A percentile compares a stretch with the other conserved stretches of the same genome.
These are phyloP conservation scores for Pygoscelis adeliae DNA, from an alignment of 2,113 vertebrate species.

Conservation along the genomic window DNA sequence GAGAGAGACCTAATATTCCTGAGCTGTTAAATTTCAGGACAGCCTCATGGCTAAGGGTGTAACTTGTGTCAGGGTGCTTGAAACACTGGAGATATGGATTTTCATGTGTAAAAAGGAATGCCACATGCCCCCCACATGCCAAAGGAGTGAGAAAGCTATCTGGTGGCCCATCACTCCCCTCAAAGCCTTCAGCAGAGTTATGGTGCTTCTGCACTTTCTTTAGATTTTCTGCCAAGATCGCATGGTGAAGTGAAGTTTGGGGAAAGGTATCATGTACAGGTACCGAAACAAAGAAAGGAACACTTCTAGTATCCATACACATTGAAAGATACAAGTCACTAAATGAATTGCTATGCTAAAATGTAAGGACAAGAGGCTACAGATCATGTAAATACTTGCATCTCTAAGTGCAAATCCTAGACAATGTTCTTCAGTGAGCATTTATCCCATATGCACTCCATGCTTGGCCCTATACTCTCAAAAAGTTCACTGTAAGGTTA, in stretches of 20 bases:
- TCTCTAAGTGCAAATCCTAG: not conserved
- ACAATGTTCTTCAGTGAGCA: rapidly evolving
- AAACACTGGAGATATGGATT: not conserved
- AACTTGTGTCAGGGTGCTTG: not conserved
- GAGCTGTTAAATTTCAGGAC: not conserved
- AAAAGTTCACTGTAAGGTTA: not conserved
- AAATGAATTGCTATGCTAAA: not conserved
- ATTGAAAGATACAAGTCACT: not conserved
- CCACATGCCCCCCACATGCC: not conserved
- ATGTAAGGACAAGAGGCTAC: not conserved
- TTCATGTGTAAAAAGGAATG: not conserved
- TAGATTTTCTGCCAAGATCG: not conserved
- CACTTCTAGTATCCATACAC: not conserved
- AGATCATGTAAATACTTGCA: not conserved
- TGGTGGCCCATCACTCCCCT: not conserved
- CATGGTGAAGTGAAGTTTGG: not conserved
- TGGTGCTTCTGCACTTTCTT: not conserved
- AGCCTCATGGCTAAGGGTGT: not conserved
- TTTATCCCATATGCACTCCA: no score
- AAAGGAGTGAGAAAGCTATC: not conserved
- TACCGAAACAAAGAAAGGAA: rapidly evolving
- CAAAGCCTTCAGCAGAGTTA: not conserved
- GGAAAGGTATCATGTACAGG: not conserved
- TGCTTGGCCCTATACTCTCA: not conserved
- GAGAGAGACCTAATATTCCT: not conserved